phyloP scores from a whole-genome alignment of 2,888 invertebrate species.

The Hirtodrosophila alboralis region DNA sequence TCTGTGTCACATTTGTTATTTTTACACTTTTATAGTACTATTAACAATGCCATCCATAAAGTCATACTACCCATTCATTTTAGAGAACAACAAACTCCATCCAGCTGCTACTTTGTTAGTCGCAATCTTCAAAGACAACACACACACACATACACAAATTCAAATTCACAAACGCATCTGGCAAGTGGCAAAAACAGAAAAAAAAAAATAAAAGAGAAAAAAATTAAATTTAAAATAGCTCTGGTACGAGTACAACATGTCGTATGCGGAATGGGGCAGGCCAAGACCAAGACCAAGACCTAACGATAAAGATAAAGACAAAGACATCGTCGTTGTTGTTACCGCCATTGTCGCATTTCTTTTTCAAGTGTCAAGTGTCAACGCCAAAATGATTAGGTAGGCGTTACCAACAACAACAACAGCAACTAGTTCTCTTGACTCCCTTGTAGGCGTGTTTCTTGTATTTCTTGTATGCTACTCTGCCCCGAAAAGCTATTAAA shows the following conservation, averaged over 20 bases:
- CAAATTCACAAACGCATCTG: conserved; percentile 38
- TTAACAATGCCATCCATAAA: conserved; percentile 6
- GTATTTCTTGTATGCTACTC: conserved; percentile 32
- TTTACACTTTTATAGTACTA: no score
- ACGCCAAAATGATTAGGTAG: conserved; percentile 75
- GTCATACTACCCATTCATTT: conserved; percentile 1
- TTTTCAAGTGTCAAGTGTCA: conserved; percentile 75
- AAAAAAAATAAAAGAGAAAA: conserved; percentile 2
- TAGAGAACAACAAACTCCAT: neutral
- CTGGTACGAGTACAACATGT: conserved; percentile 56
- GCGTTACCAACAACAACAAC: conserved; percentile 56
- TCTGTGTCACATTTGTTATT: no score
- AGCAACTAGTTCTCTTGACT: conserved; percentile 44
- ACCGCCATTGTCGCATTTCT: conserved; percentile 47
- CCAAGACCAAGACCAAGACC: conserved; percentile 8
- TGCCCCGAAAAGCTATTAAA: conserved; percentile 57
- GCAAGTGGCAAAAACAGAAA: conserved; percentile 42
- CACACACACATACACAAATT: conserved; percentile 25
- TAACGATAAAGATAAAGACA: conserved; percentile 19
- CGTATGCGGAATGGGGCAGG: conserved; percentile 45
- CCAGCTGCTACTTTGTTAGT: conserved; percentile 25
- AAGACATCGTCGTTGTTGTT: conserved; percentile 20
- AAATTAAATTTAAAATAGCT: conserved; percentile 44
- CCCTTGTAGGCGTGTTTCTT: conserved; percentile 50
- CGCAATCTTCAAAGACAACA: conserved; percentile 49